Percentiles rank a stretch among this genome's conserved stretches.
These are phyloP conservation scores for Adelges cooleyi DNA, from an alignment of 1,140 invertebrate genomes.

Conservation along the genomic window DNA sequence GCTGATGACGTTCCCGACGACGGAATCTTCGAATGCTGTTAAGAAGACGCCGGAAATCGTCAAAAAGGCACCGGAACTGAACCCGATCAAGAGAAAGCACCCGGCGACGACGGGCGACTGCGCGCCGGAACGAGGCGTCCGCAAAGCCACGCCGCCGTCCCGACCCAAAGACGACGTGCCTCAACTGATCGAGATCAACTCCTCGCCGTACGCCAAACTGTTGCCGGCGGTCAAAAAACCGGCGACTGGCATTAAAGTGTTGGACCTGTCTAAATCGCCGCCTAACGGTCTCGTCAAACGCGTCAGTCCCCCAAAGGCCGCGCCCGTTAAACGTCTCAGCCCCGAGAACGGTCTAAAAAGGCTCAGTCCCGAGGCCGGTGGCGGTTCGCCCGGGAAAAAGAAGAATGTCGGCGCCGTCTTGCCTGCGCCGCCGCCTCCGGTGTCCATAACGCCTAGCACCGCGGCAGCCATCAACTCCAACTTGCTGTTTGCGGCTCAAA, in stretches of 20 bases:
- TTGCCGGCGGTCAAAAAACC: constrained; percentile 3
- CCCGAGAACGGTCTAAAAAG: no score
- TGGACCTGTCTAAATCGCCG: constrained; percentile 11
- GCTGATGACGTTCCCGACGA: constrained; percentile 29
- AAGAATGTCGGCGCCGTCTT: background rate
- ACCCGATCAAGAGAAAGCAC: background rate
- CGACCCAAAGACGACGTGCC: constrained; percentile 7
- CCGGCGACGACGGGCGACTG: background rate
- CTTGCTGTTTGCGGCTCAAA: constrained; percentile 5
- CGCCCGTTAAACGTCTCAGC: background rate
- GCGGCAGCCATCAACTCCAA: background rate
- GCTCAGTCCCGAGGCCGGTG: background rate
- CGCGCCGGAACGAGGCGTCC: background rate
- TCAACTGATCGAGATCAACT: constrained; percentile 27
- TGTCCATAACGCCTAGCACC: background rate
- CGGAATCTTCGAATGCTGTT: background rate
- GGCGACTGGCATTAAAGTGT: background rate
- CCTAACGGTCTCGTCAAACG: background rate
- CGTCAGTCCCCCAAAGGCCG: background rate
- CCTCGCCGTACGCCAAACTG: constrained; percentile 18
- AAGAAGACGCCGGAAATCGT: background rate
- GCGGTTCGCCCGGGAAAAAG: background rate
- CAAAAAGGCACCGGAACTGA: background rate
- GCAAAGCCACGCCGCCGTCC: background rate
- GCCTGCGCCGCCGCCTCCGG: background rate